Evolutionary conservation across 2,888 invertebrate species (phyloP).

Genomic region (Elegia similella): DNA sequence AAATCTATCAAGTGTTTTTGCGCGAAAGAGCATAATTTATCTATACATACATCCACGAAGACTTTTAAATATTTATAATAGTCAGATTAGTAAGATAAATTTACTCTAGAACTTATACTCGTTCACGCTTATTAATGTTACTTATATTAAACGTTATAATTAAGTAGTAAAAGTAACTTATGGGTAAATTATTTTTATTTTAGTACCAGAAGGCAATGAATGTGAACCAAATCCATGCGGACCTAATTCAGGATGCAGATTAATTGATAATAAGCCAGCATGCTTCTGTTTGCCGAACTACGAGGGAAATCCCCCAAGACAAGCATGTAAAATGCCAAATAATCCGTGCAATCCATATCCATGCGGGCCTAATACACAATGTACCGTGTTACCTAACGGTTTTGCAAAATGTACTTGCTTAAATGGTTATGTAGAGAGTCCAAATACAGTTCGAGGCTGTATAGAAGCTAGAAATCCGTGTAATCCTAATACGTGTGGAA

Average conservation of each 20-base stretch:
- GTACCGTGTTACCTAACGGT: constrained; percentile 88
- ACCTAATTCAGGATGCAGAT: constrained; percentile 90
- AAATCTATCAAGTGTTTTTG: too few relatives aligned
- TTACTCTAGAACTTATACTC: too few relatives aligned
- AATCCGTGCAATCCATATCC: constrained; percentile 93
- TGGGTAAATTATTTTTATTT: constrained; percentile 39
- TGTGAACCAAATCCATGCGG: constrained; percentile 93
- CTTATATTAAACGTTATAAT: too few relatives aligned
- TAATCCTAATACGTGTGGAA: constrained; percentile 91
- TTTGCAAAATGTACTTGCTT: constrained; percentile 94
- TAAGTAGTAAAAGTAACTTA: too few relatives aligned
- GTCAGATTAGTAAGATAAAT: too few relatives aligned
- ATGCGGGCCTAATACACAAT: constrained; percentile 94
- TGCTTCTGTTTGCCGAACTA: constrained; percentile 95
- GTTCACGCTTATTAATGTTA: too few relatives aligned
- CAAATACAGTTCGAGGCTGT: constrained; percentile 93
- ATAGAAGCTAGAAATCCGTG: constrained; percentile 90
- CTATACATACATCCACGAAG: too few relatives aligned
- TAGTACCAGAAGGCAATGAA: constrained; percentile 93
- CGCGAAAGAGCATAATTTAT: too few relatives aligned
- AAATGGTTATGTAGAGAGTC: constrained; percentile 91
- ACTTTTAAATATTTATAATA: too few relatives aligned
- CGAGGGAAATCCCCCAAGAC: constrained; percentile 90
- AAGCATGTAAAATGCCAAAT: constrained; percentile 86
- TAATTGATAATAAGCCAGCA: constrained; percentile 87